These are phyloP conservation scores for Galleria mellonella DNA, from an alignment of 1,140 invertebrate genomes.

Conservation along the genomic window DNA sequence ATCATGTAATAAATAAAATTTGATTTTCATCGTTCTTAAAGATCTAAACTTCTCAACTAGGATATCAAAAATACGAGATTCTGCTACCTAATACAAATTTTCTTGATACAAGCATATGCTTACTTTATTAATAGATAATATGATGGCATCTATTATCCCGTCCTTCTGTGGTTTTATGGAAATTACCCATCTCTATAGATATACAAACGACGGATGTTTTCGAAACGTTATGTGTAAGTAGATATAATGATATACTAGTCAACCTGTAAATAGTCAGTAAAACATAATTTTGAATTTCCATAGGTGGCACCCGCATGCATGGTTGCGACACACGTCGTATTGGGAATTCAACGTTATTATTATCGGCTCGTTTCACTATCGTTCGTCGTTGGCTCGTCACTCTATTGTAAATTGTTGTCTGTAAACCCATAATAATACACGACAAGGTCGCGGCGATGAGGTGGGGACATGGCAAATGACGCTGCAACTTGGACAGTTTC, in stretches of 20 bases:
- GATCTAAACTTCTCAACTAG: too few species aligned
- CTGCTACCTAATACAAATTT: too few species aligned
- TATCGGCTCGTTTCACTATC: conserved; percentile 55
- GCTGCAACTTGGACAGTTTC: conserved; percentile 47
- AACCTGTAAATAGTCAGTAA: background rate
- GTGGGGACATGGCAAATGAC: conserved; percentile 39
- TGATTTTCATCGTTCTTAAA: too few species aligned
- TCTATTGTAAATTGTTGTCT: conserved; percentile 65
- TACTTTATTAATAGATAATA: too few species aligned
- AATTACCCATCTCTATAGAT: conserved; percentile 20
- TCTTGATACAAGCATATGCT: too few species aligned
- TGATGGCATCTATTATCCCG: background rate
- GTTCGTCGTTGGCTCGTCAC: conserved; percentile 50
- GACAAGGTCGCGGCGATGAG: conserved; percentile 48
- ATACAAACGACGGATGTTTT: conserved; percentile 23
- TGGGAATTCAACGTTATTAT: conserved; percentile 35
- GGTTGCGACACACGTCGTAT: conserved; percentile 38
- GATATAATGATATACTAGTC: conserved; percentile 7
- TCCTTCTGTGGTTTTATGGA: conserved; percentile 7
- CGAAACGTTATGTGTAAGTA: conserved; percentile 15
- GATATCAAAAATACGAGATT: too few species aligned
- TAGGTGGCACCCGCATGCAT: conserved; percentile 28
- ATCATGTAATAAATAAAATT: too few species aligned
- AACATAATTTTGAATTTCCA: conserved; percentile 19
- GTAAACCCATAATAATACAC: conserved; percentile 64